Base-by-base conservation (phyloP, 2,797 vertebrate species). In the Melanotaenia trifasciata region DNA sequence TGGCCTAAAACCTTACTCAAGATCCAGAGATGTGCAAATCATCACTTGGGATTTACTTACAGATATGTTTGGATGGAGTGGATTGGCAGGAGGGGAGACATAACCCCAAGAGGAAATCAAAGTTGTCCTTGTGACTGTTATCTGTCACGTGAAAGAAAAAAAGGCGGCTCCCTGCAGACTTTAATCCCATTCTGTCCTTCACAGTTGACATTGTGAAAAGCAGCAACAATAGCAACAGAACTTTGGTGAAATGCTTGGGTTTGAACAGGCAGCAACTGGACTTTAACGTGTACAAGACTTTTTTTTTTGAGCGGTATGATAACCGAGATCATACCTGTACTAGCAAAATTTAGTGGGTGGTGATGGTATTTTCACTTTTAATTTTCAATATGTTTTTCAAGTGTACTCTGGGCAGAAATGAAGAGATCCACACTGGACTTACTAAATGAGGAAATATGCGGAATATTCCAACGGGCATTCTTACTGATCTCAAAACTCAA, bases 1-100 rank as follows among this genome's bases (percentile, higher is more conserved):
- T 99, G 96, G 98, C 97, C 89, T 98, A 94, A 30, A 93, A 65
- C 12, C 65, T 58, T 8, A 32, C 0, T 4, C 68, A 11, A 67
- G 71, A 71, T 78, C 68, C 58, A 58, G 47, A 82, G 75, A 79
- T 57, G 78, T 56, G 64, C 66, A 68, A 74, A 84, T 54, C 59
- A 11, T 80, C 38, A 75, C 65, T 43, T 38, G 72, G 86, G 85
- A 86, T 91, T 90, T 80, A 80, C 85, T 66, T 84, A 82, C 70
- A 87, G 80, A 78, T 69, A 1, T 74, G 47, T 78, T 74, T 70
- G 58, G 61, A 73, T 62, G 68, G 80, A 81, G 51, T 24, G 74
- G 63, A 70, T 80, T 70, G 68, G 81, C 78, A 72, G 74, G 81
- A 84, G 67, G 53, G 26, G 78, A 82, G 76, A 67, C 30, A 75